Evolutionary conservation across 2,888 invertebrate species (phyloP), one percentile per base, ranked within the genome.

Genomic region (Odontocerum albicorne): DNA sequence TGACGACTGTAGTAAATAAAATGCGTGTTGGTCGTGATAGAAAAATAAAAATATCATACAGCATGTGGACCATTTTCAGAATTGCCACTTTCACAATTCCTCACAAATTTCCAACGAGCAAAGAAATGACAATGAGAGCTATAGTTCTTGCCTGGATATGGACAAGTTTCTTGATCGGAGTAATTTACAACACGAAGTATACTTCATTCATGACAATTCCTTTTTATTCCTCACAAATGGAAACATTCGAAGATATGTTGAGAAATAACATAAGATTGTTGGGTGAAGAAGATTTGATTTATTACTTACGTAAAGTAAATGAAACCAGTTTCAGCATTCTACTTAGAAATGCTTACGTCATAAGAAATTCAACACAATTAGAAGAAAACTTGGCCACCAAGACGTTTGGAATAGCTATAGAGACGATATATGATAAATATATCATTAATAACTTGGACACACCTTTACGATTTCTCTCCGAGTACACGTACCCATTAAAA

Each of bases 211-310:
- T 54, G 49, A 49, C 33, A 33, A 21, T 35, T 8, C 54, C 54
- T 10, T n/a, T 49, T 4, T 49, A 31, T 36, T 47, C 54, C 3
- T 43, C 47, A 31, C n/a, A 32, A 2, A 49, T 54, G 2, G 15
- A 49, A 21, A 35, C 47, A 13, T 54, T 49, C 12, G 35, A 22
- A 43, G 54, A 54, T 33, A 54, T 54, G 54, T 12, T 40, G 19
- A 39, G 27, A n/a, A 13, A 32, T 2, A 47, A 47, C n/a, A 12
- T 54, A 2, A 31, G 31, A 15, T 54, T 47, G 54, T 22, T 47
- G 6, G 20, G 19, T 3, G 12, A 20, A 6, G 35, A 16, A 13
- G 42, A 15, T n/a, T 4, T 40, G 10, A 21, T n/a, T n/a, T n/a
- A n/a, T n/a, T n/a, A n/a, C n/a, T n/a, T n/a, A n/a, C n/a, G n/a